These are phyloP conservation scores for Clarias macrocephalus DNA, from an alignment of 2,113 vertebrate genomes.

Conservation along the genomic window DNA sequence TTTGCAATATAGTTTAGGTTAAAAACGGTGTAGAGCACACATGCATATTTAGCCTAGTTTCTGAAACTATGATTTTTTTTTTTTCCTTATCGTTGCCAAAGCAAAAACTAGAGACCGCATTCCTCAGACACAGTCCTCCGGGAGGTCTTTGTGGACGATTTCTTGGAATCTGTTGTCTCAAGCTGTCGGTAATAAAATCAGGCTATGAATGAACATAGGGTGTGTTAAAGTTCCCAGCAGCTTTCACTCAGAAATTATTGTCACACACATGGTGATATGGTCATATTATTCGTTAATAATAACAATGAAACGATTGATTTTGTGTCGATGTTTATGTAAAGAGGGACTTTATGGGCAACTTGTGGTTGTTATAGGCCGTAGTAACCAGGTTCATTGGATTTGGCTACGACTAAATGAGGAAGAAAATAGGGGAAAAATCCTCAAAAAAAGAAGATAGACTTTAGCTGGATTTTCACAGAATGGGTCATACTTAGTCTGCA, in stretches of 20 bases:
- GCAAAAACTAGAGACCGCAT: not conserved
- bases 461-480: too few relatives aligned
- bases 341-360: not conserved
- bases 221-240: not conserved
- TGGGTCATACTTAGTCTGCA: not conserved
- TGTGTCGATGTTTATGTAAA: not conserved
- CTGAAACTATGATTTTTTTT: not conserved
- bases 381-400: not conserved
- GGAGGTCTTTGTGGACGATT: not conserved
- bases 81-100: not conserved
- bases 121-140: not conserved
- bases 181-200: not conserved
- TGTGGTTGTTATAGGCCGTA: not conserved
- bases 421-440: too few relatives aligned
- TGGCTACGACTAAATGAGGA: too few relatives aligned
- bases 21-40: not conserved
- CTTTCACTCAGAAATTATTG: not conserved
- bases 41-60: not conserved
- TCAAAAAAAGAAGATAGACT: too few relatives aligned
- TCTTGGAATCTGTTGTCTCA: not conserved
- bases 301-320: not conserved
- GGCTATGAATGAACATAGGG: not conserved
- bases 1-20: too few relatives aligned
- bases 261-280: not conserved
- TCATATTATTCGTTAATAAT: not conserved